Base-by-base conservation (phyloP, 2,888 invertebrate genomes). In the Byasa hedistus region DNA sequence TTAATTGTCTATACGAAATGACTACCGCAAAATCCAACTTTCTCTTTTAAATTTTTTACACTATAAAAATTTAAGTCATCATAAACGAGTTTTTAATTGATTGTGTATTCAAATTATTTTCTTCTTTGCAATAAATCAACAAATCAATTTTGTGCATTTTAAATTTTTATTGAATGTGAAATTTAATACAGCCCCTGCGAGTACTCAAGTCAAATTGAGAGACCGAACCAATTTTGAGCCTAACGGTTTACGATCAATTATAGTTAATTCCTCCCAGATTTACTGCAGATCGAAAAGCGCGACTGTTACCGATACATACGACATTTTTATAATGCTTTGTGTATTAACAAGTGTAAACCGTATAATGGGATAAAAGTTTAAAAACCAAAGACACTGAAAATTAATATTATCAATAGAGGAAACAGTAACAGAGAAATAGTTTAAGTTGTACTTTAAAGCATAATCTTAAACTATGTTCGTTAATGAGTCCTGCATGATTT, bases 191-290 rank as follows among this genome's bases (percentile, higher is more conserved):
- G 21, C 32, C 39, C 54, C 24, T 39, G 52, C 19, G 64, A 59
- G 58, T 64, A 64, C 54, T 59, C 59, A 58, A 59, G 58, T 64
- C 64, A 64, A 64, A 59, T 64, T 51, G 54, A 39, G 58, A 52
- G 54, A 27, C 44, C 54, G 39, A 54, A 64, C 54, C 64, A 64
- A 54, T 59, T 64, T 63, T 63, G 32, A 51, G 57, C 57, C 51
- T 54, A 64, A 39, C 64, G 56, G 55, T 56, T 60, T 65, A 65
- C 55, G 60, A 56, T 48, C 48, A 60, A 65, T 65, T 65, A 60
- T 65, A 65, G 56, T 65, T 60, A 65, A 65, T 65, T 48, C 65
- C 65, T 59, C 60, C 56, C 23, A 60, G 55, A 65, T 65, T 65
- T 65, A 65, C 65, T 65, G 59, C 55, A 65, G 32, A 65, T 65